Evolutionary conservation across 2,888 invertebrate species (phyloP).

Genomic region (Agriopis marginaria): DNA sequence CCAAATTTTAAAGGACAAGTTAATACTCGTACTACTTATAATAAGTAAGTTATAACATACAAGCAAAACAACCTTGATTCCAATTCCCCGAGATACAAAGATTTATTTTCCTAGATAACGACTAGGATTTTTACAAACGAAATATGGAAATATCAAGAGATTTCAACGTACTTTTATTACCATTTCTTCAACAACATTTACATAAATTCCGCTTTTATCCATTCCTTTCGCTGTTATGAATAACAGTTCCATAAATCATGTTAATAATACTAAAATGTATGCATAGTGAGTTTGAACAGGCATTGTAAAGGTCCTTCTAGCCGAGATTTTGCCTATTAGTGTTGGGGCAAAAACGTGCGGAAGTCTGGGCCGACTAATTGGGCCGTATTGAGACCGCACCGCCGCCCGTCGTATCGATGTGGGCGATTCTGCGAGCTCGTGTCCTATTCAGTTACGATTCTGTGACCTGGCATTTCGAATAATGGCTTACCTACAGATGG

Average conservation of each 20-base stretch:
- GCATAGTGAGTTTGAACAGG: constrained; percentile 45
- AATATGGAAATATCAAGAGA: constrained; percentile 32
- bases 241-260: constrained; percentile 49
- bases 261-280: constrained; percentile 42
- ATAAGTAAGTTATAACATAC: neutral
- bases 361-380: constrained; percentile 80
- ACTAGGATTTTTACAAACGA: constrained; percentile 39
- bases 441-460: constrained; percentile 48
- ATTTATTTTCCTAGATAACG: constrained; percentile 35
- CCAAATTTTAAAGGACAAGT: no score
- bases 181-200: constrained; percentile 43
- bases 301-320: constrained; percentile 64
- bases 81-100: constrained; percentile 17
- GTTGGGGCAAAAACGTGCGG: constrained; percentile 81
- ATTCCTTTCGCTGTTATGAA: constrained; percentile 46
- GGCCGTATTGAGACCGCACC: constrained; percentile 76
- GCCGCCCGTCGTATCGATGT: constrained; percentile 60
- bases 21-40: no score
- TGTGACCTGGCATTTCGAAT: constrained; percentile 49
- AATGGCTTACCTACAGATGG: constrained; percentile 37
- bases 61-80: constrained; percentile 20
- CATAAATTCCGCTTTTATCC: constrained; percentile 45
- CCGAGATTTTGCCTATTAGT: constrained; percentile 78
- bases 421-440: constrained; percentile 56
- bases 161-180: constrained; percentile 44